A percentile compares a stretch with the other conserved stretches of the same genome.
Conservation (phyloP, 2,113 vertebrate genomes). For the Rana temporaria region DNA sequence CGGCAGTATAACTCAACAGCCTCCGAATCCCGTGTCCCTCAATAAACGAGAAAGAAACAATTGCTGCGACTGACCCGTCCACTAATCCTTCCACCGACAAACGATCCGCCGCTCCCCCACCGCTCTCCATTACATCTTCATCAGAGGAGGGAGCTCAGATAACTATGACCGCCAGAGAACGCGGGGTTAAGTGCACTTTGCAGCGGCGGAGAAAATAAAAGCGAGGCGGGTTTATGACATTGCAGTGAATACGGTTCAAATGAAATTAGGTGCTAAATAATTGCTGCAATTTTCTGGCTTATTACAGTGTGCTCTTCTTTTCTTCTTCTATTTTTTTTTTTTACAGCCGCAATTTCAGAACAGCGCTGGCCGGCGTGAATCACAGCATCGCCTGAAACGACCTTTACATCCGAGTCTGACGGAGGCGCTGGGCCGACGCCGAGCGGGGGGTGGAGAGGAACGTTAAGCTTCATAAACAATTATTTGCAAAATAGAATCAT, state of each 20-base stretch:
- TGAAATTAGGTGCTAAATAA: constrained; percentile 55
- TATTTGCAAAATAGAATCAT: constrained; percentile 61
- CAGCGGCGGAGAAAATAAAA: neutral
- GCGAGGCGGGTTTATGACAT: neutral
- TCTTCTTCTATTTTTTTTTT: constrained; percentile 66
- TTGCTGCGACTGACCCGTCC: neutral
- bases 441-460: constrained; percentile 59
- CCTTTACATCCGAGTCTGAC: constrained; percentile 64
- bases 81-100: neutral
- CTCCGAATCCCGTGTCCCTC: neutral
- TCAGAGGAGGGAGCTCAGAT: neutral
- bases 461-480: constrained; percentile 68
- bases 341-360: constrained; percentile 59
- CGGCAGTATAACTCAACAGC: neutral
- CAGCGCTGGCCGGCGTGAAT: constrained; percentile 67
- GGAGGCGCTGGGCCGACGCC: constrained; percentile 59
- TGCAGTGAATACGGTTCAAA: neutral
- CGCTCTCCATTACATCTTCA: neutral
- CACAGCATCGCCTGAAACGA: constrained; percentile 66
- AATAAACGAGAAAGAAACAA: neutral
- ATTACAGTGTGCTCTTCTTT: constrained; percentile 62
- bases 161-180: neutral
- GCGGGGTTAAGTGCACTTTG: neutral
- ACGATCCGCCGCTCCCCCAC: neutral
- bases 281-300: constrained; percentile 70